Evolutionary conservation across 2,113 vertebrate genomes (phyloP).

Genomic region (Poicephalus gulielmi): DNA sequence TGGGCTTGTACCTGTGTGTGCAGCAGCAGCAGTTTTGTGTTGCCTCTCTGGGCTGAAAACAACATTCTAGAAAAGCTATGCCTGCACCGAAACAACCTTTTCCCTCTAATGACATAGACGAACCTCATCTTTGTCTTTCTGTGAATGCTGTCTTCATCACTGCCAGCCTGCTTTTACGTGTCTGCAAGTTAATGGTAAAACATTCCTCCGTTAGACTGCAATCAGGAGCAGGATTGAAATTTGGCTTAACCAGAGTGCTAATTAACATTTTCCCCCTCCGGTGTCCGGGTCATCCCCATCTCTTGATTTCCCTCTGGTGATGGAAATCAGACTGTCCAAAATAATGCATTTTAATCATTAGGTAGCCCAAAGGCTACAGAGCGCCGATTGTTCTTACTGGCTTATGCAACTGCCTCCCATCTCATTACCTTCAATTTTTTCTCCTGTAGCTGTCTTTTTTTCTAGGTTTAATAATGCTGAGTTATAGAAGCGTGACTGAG

Average conservation of each 20-base stretch:
- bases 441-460: conserved; percentile 38
- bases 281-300: background rate
- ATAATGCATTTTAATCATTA: conserved; percentile 51
- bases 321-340: conserved; percentile 32
- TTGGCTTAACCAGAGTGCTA: conserved; percentile 29
- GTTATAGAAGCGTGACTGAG: conserved; percentile 56
- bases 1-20: background rate
- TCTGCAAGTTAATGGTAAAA: background rate
- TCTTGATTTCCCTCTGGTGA: background rate
- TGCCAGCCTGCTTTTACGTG: background rate
- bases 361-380: conserved; percentile 49
- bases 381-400: conserved; percentile 29
- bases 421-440: conserved; percentile 62
- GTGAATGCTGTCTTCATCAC: background rate
- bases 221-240: background rate
- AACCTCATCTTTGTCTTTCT: background rate
- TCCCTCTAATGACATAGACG: background rate
- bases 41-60: background rate
- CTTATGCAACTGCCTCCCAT: conserved; percentile 45
- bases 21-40: background rate
- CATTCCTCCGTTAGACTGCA: background rate
- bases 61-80: background rate
- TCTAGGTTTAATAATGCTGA: conserved; percentile 42
- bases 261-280: background rate
- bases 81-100: background rate